phyloP scores from a whole-genome alignment of 2,113 vertebrate species.

The Elaphurus davidianus region DNA sequence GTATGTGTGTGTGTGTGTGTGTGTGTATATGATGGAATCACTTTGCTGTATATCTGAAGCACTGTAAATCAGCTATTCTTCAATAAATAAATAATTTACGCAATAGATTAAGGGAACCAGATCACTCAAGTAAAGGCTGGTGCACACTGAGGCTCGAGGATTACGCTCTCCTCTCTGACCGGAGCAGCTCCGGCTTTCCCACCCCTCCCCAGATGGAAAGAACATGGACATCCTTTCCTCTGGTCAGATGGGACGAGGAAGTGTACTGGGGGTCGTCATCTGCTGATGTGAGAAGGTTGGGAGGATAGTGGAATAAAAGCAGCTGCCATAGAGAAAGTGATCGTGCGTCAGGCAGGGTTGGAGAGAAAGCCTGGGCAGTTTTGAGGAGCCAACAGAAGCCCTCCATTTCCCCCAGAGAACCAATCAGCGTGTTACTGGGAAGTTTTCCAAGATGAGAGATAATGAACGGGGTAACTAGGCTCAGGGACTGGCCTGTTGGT shows the following conservation, averaged over 20 bases:
- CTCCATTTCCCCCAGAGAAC: neutral
- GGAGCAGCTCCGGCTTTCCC: neutral
- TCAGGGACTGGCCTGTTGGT: neutral
- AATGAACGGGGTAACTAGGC: neutral
- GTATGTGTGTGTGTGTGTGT: accelerated
- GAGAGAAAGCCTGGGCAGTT: neutral
- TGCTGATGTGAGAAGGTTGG: neutral
- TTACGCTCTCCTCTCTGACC: no score
- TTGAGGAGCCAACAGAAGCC: neutral
- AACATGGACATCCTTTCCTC: neutral
- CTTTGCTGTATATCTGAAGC: neutral
- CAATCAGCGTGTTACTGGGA: neutral
- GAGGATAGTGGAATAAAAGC: neutral
- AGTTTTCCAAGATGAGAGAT: neutral
- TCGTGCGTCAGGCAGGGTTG: neutral
- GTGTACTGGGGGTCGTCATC: neutral
- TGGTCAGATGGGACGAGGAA: neutral
- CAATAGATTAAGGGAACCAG: neutral
- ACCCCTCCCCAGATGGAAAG: neutral
- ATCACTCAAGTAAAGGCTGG: neutral
- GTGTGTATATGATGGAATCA: neutral
- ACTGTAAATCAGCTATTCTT: neutral
- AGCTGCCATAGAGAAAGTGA: neutral
- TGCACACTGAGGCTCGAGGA: neutral
- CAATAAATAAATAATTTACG: neutral